Conservation (phyloP, 2,113 vertebrate species). For the Catharus minimus region DNA sequence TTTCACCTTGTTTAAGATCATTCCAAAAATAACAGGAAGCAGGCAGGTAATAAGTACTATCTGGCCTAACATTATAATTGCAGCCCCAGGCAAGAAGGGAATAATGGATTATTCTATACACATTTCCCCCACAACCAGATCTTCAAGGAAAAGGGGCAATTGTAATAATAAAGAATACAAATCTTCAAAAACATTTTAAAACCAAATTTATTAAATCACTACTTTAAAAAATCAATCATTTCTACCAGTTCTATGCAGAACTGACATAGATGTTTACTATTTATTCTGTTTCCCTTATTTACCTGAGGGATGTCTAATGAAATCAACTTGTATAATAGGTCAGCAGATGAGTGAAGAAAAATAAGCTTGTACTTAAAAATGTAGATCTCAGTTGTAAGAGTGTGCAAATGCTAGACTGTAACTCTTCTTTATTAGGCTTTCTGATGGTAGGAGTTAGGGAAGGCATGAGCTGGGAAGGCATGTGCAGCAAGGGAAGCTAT, state of each 20-base stretch:
- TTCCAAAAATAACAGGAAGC: conserved; percentile 69
- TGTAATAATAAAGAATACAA: not conserved
- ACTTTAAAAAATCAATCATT: not conserved
- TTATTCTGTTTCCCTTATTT: not conserved
- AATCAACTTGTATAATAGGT: not conserved
- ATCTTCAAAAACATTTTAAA: not conserved
- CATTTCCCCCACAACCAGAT: not conserved
- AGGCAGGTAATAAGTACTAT: conserved; percentile 45
- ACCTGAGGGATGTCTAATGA: not conserved
- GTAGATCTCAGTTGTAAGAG: not conserved
- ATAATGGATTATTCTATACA: conserved; percentile 52
- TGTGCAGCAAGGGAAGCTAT: not conserved
- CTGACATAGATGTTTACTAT: not conserved
- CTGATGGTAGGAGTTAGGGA: not conserved
- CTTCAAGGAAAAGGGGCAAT: conserved; percentile 10
- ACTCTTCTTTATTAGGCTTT: not conserved
- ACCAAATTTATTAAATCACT: not conserved
- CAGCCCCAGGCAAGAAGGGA: conserved; percentile 54
- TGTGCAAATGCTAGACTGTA: not conserved
- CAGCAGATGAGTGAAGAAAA: not conserved
- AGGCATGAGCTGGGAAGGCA: not conserved
- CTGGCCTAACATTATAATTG: conserved; percentile 57
- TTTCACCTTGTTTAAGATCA: conserved; percentile 52
- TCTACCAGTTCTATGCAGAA: not conserved
- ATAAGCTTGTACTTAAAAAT: not conserved